phyloP scores from a whole-genome alignment of 2,888 invertebrate species.

The Ectemnius continuus region DNA sequence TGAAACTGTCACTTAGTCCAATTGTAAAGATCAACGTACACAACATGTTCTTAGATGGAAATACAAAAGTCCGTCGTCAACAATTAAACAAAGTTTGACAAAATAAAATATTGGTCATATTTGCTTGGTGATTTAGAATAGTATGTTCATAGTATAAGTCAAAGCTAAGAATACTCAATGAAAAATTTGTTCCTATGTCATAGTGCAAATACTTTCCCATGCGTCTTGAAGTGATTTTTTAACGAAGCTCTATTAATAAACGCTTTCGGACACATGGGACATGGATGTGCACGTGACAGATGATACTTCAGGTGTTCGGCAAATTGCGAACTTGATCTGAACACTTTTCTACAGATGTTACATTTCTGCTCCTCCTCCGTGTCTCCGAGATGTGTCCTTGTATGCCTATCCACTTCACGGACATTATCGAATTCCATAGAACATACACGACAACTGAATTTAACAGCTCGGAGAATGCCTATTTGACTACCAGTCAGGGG shows the following conservation, averaged over 20 bases:
- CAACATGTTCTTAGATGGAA: no score
- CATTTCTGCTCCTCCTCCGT: constrained; percentile 59
- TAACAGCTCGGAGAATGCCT: constrained; percentile 60
- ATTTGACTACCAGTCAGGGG: constrained; percentile 58
- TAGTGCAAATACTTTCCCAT: constrained; percentile 39
- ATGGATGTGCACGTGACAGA: constrained; percentile 62
- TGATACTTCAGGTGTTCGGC: constrained; percentile 67
- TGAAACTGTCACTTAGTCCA: neutral
- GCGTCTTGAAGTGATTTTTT: constrained; percentile 66
- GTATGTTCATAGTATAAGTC: no score
- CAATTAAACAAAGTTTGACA: no score
- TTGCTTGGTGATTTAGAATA: no score
- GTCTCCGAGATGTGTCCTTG: constrained; percentile 65
- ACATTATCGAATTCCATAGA: constrained; percentile 66
- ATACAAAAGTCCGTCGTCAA: no score
- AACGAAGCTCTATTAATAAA: constrained; percentile 68
- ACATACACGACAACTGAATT: constrained; percentile 70
- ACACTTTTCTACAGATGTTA: constrained; percentile 65
- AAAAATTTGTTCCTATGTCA: neutral
- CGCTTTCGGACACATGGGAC: constrained; percentile 66
- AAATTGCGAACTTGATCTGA: constrained; percentile 51
- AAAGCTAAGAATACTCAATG: neutral
- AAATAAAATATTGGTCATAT: no score
- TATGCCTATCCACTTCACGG: constrained; percentile 68
- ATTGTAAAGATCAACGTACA: no score